These are phyloP conservation scores for Thalassophryne amazonica DNA, from an alignment of 2,797 vertebrate species.

Conservation along the genomic window DNA sequence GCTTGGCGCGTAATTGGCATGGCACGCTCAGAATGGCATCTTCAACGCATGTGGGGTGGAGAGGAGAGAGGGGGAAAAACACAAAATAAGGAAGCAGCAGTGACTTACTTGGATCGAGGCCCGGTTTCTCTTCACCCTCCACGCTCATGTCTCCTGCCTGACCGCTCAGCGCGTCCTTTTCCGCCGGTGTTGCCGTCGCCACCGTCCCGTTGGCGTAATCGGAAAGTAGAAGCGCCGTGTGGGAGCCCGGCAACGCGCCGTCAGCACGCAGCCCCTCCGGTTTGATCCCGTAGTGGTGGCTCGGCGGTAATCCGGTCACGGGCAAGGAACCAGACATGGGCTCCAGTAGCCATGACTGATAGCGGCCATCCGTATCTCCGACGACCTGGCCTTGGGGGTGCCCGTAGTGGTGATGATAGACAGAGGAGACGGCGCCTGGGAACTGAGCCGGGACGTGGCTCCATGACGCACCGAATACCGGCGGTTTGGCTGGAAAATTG, in stretches of 20 bases:
- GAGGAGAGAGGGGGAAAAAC: too few species aligned
- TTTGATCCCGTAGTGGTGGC: slow-evolving; percentile 90
- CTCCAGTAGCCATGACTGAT: slow-evolving; percentile 94
- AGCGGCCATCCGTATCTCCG: slow-evolving; percentile 88
- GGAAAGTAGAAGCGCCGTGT: slow-evolving; percentile 86
- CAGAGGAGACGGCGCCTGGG: slow-evolving; percentile 82
- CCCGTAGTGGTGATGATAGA: slow-evolving; percentile 89
- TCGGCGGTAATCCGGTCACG: slow-evolving; percentile 88
- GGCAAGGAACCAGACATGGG: slow-evolving; percentile 88
- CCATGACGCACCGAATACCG: slow-evolving; percentile 89
- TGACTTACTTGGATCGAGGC: slow-evolving; percentile 92
- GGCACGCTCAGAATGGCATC: slow-evolving; percentile 61
- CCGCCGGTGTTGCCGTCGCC: slow-evolving; percentile 81
- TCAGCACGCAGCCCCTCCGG: slow-evolving; percentile 86
- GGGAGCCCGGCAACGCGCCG: slow-evolving; percentile 84
- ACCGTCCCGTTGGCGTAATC: slow-evolving; percentile 86
- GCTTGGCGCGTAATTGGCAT: slow-evolving; percentile 49
- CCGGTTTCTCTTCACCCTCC: slow-evolving; percentile 86
- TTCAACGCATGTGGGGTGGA: slow-evolving; percentile 18
- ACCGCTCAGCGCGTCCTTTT: slow-evolving; percentile 83
- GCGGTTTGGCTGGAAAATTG: slow-evolving; percentile 89
- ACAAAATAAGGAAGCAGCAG: slow-evolving; percentile 13
- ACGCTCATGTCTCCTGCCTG: slow-evolving; percentile 82
- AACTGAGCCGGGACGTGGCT: slow-evolving; percentile 87
- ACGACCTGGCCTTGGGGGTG: slow-evolving; percentile 83